Evolutionary conservation across 2,888 invertebrate genomes (phyloP).

Genomic region (Laspeyria flexula): DNA sequence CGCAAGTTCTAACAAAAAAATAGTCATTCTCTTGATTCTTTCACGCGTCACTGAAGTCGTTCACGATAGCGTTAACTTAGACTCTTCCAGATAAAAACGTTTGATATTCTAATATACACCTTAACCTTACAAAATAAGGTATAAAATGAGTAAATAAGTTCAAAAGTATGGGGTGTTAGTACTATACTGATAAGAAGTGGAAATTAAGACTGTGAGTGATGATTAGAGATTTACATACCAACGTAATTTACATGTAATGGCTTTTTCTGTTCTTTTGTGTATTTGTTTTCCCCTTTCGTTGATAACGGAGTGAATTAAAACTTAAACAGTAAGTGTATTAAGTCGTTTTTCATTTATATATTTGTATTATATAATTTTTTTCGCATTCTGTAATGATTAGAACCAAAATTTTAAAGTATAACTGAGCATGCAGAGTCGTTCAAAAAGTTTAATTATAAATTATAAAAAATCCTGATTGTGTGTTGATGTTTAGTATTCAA

Average conservation of each 20-base stretch:
- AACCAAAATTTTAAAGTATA: too few relatives aligned
- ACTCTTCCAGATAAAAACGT: conserved; percentile 33
- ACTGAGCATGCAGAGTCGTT: too few relatives aligned
- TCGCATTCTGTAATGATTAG: too few relatives aligned
- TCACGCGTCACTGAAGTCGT: conserved; percentile 52
- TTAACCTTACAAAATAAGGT: conserved; percentile 6
- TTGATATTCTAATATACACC: conserved; percentile 19
- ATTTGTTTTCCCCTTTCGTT: conserved; percentile 4
- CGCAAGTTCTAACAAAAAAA: conserved; percentile 29
- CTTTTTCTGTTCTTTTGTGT: conserved; percentile 21
- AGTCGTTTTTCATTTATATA: too few relatives aligned
- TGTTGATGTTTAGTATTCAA: too few relatives aligned
- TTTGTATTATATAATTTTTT: too few relatives aligned
- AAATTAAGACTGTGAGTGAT: conserved; percentile 73
- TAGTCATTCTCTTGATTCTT: conserved; percentile 48
- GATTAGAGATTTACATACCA: conserved; percentile 68
- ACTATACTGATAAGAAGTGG: conserved; percentile 62
- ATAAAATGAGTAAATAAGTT: conserved; percentile 10
- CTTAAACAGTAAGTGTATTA: background rate
- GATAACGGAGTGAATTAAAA: background rate
- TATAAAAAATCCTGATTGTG: too few relatives aligned
- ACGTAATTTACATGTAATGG: conserved; percentile 41
- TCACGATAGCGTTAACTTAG: conserved; percentile 49
- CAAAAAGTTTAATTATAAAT: too few relatives aligned
- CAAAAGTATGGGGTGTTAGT: conserved; percentile 48